Evolutionary conservation across 2,797 vertebrate genomes (phyloP), one percentile per base, ranked within the genome.

Genomic region (Bufotes viridis): DNA sequence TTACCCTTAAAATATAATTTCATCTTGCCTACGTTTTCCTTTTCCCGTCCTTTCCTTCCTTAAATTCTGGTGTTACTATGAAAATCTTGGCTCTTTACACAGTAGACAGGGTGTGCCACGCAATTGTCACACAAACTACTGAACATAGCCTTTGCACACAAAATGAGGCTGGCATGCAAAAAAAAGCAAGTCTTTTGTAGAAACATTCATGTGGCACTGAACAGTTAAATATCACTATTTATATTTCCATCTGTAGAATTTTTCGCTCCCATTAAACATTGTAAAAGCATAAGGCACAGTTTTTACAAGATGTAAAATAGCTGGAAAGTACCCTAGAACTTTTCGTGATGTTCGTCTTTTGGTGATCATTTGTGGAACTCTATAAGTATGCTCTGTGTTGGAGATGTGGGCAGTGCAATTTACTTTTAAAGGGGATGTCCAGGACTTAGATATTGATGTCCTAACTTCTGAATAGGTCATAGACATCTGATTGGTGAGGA

Each of bases 51-150:
- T 78, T 69, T 67, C 49, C 84, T 78, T 78, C 61, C 74, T 79
- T 53, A 24, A 84, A 29, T 61, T 29, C 82, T 18, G 70, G 22
- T 61, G 57, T 51, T 75, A 51, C 82, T 75, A 29, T 83, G 42
- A 83, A 83, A 55, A 83, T 26, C 26, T 72, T 83, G 81, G 81
- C 81, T 83, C 24, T 34, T 83, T 70, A 83, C 18, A 60, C 29
- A 76, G 82, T 22, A 75, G 82, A 84, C 70, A 61, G 82, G 82
- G 82, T 63, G 82, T 84, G 82, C 26, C 70, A 63, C 82, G 26
- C 70, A 57, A 76, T 76, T 84, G 82, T 84, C 82, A 84, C 57
- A 74, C 81, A 70, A 70, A 9, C 53, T 26, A 9, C 53, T 26
- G 67, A 72, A 55, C 67, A 72, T 72, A 22, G 67, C 13, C 10